A percentile compares a stretch with the other conserved stretches of the same genome.
These are phyloP conservation scores for Pegoplata infirma DNA, from an alignment of 2,888 invertebrate species.

Conservation along the genomic window DNA sequence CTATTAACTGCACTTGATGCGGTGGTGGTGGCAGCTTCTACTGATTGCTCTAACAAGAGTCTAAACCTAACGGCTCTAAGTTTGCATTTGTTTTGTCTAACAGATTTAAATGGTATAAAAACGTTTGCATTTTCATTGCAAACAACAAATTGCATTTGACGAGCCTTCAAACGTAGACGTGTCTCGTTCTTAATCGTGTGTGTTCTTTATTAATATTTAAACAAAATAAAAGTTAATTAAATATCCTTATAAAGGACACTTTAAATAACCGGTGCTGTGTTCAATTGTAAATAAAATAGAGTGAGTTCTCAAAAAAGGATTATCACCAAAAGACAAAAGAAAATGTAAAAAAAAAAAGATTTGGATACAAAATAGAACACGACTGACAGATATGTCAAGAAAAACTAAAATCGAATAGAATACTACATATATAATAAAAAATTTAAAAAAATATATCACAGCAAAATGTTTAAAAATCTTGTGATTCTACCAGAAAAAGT, in stretches of 20 bases:
- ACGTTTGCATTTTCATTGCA: conserved; percentile 67
- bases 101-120: conserved; percentile 71
- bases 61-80: conserved; percentile 53
- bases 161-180: conserved; percentile 72
- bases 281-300: conserved; percentile 33
- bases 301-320: conserved; percentile 35
- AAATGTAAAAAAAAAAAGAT: neutral
- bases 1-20: conserved; percentile 47
- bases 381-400: too few relatives aligned
- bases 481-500: too few relatives aligned
- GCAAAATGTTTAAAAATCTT: too few relatives aligned
- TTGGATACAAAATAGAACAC: too few relatives aligned
- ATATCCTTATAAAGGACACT: conserved; percentile 42
- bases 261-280: conserved; percentile 11
- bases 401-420: too few relatives aligned
- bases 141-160: conserved; percentile 72
- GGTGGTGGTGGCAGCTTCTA: conserved; percentile 40
- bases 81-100: conserved; percentile 56
- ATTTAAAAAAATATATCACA: too few relatives aligned
- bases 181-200: conserved; percentile 66
- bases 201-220: conserved; percentile 51
- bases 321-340: neutral
- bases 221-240: neutral
- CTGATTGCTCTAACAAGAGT: conserved; percentile 44
- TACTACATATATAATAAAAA: too few relatives aligned